phyloP scores from a whole-genome alignment of 2,113 vertebrate species.

The Pygoscelis antarcticus region DNA sequence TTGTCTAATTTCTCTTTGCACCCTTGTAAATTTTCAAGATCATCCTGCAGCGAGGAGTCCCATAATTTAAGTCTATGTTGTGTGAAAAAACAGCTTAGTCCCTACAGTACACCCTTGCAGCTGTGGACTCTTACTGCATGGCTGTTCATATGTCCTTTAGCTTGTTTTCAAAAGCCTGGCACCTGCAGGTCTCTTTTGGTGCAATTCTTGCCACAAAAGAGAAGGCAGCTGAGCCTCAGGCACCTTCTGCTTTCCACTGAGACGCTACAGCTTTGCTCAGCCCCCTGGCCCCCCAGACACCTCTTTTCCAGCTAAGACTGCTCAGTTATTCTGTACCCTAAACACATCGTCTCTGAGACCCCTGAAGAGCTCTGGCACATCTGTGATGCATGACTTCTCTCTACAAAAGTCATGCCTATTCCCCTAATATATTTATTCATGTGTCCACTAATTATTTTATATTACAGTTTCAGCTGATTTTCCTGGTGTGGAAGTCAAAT shows the following conservation, averaged over 20 bases:
- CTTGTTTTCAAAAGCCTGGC: neutral
- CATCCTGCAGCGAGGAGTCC: fast-evolving
- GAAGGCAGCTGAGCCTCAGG: neutral
- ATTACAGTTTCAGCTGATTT: neutral
- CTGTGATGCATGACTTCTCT: neutral
- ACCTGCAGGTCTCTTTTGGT: neutral
- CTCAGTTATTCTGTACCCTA: neutral
- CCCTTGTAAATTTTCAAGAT: neutral
- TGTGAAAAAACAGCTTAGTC: neutral
- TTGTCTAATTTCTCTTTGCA: neutral
- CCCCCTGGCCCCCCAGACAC: neutral
- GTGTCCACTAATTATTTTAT: neutral
- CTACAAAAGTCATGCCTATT: neutral
- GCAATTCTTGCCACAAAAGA: neutral
- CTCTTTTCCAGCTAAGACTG: neutral
- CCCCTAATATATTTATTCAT: neutral
- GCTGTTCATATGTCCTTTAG: neutral
- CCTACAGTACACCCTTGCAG: neutral
- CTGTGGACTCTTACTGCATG: neutral
- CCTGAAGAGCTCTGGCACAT: neutral
- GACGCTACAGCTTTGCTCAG: neutral
- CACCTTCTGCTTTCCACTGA: neutral
- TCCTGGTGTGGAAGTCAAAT: neutral
- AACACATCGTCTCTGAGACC: neutral
- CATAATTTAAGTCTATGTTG: neutral